These are phyloP conservation scores for Eumaeus atala DNA, from an alignment of 1,140 invertebrate species.

Conservation along the genomic window DNA sequence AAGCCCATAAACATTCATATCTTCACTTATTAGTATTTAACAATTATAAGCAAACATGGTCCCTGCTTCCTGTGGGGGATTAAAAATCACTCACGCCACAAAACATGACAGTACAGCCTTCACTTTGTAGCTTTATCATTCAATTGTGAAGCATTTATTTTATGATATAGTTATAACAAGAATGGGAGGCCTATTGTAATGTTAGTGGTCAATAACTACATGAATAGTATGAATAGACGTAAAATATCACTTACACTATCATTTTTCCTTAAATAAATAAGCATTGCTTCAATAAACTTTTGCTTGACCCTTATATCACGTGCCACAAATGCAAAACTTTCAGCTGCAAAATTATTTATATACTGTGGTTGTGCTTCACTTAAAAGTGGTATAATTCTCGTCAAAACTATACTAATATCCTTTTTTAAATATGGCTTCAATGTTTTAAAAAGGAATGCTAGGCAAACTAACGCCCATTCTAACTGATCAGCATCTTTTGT, in stretches of 20 bases:
- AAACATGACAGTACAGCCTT: too few species aligned
- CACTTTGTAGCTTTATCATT: too few species aligned
- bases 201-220: too few species aligned
- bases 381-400: constrained; percentile 83
- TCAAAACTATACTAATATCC: constrained; percentile 84
- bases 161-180: too few species aligned
- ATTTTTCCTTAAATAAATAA: constrained; percentile 79
- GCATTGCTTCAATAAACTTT: constrained; percentile 81
- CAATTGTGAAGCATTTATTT: too few species aligned
- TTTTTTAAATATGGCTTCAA: constrained; percentile 87
- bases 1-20: too few species aligned
- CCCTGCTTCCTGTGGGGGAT: too few species aligned
- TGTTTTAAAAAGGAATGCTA: constrained; percentile 93
- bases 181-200: too few species aligned
- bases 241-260: constrained; percentile 76
- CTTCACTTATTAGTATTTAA: too few species aligned
- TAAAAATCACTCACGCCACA: too few species aligned
- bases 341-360: constrained; percentile 93
- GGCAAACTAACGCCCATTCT: constrained; percentile 86
- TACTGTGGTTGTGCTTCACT: constrained; percentile 83
- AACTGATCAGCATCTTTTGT: constrained; percentile 87
- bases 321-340: constrained; percentile 94
- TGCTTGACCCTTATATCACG: constrained; percentile 89
- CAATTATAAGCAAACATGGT: too few species aligned
- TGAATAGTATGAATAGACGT: constrained; percentile 15